phyloP scores from a whole-genome alignment of 2,113 vertebrate genomes.

The Catharus fuscescens region DNA sequence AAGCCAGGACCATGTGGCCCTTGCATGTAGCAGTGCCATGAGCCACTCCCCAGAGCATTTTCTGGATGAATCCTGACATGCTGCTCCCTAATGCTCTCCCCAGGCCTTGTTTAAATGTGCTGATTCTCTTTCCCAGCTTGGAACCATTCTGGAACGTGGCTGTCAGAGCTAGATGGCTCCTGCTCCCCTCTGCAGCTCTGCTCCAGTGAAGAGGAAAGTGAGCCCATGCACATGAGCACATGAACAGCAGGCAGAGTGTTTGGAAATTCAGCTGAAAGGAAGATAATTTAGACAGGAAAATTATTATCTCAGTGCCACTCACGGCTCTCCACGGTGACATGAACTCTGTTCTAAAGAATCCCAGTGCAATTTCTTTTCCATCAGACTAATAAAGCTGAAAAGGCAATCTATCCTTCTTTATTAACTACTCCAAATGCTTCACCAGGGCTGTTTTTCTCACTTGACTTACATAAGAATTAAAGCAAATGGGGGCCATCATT shows the following conservation, averaged over 20 bases:
- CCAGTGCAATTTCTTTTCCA: constrained; percentile 50
- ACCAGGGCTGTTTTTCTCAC: constrained; percentile 20
- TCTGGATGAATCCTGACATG: neutral
- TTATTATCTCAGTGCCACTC: constrained; percentile 50
- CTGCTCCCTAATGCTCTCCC: neutral
- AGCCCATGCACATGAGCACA: neutral
- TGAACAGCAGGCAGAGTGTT: constrained; percentile 19
- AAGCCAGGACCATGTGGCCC: neutral
- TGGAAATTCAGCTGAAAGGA: constrained; percentile 35
- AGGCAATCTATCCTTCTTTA: constrained; percentile 61
- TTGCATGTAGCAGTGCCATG: neutral
- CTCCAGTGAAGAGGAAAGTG: neutral
- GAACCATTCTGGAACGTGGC: neutral
- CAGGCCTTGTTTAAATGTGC: neutral
- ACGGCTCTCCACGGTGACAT: constrained; percentile 35
- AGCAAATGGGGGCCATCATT: constrained; percentile 15
- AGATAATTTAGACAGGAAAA: constrained; percentile 47
- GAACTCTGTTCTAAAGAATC: constrained; percentile 34
- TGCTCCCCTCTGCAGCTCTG: neutral
- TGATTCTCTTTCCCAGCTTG: neutral
- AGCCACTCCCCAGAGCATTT: neutral
- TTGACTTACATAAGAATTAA: constrained; percentile 48
- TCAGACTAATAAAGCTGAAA: constrained; percentile 53
- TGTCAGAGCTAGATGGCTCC: neutral
- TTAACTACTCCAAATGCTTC: constrained; percentile 49